Evolutionary conservation across 2,888 invertebrate genomes (phyloP).

Genomic region (Lasius fuliginosus): DNA sequence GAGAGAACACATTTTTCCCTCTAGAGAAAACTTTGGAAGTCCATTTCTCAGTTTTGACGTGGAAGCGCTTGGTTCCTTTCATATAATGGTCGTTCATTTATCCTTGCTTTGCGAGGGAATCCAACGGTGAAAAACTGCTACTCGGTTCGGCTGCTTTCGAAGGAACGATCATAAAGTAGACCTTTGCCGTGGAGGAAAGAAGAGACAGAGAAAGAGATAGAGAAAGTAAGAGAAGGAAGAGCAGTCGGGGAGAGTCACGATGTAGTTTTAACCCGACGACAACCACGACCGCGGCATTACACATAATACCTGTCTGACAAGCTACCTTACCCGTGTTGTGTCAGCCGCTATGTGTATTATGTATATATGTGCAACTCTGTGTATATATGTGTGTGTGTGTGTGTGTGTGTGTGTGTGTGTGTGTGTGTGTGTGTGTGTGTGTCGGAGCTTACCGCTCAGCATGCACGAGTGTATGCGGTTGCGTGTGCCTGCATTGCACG

Average conservation of each 20-base stretch:
- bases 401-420: not conserved
- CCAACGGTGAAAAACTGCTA: slow-evolving; percentile 52
- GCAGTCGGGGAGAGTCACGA: slow-evolving; percentile 56
- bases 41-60: slow-evolving; percentile 54
- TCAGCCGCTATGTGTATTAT: slow-evolving; percentile 32
- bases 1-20: slow-evolving; percentile 18
- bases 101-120: slow-evolving; percentile 51
- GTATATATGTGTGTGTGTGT: not conserved
- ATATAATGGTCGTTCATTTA: slow-evolving; percentile 53
- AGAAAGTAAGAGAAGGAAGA: slow-evolving; percentile 17
- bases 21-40: slow-evolving; percentile 32
- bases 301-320: slow-evolving; percentile 73
- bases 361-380: not conserved
- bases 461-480: slow-evolving; percentile 34
- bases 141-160: slow-evolving; percentile 51
- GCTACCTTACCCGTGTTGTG: slow-evolving; percentile 70
- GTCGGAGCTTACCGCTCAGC: slow-evolving; percentile 34
- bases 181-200: slow-evolving; percentile 32
- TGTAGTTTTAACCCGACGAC: slow-evolving; percentile 68
- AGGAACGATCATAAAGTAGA: slow-evolving; percentile 56
- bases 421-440: not conserved
- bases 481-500: slow-evolving; percentile 22
- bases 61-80: slow-evolving; percentile 42
- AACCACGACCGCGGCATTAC: slow-evolving; percentile 67
- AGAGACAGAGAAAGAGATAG: slow-evolving; percentile 8